phyloP scores from a whole-genome alignment of 2,113 vertebrate genomes.

The Mastomys coucha region DNA sequence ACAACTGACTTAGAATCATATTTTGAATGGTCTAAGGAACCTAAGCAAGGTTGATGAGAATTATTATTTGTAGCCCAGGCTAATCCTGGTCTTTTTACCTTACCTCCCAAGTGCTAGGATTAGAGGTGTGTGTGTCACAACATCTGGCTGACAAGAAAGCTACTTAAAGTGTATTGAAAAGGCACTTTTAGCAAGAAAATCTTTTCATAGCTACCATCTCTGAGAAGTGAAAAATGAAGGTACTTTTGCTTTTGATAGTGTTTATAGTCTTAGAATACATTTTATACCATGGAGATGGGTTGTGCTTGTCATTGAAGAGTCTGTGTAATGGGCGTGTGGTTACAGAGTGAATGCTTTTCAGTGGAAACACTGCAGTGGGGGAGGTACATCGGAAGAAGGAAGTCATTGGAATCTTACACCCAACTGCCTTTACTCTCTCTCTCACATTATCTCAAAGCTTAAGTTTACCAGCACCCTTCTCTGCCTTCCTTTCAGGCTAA shows the following conservation, averaged over 20 bases:
- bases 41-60: not conserved
- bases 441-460: not conserved
- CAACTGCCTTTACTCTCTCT: not conserved
- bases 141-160: not conserved
- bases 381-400: not conserved
- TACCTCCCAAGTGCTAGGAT: not conserved
- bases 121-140: not conserved
- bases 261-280: not conserved
- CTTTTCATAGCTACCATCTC: slow-evolving; percentile 1
- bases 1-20: not conserved
- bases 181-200: not conserved
- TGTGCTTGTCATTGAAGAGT: not conserved
- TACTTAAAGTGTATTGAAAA: not conserved
- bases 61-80: not conserved
- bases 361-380: not conserved
- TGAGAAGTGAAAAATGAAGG: slow-evolving; percentile 11
- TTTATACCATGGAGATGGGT: not conserved
- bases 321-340: not conserved
- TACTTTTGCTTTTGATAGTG: slow-evolving; percentile 18
- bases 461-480: not conserved
- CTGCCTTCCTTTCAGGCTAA: not conserved
- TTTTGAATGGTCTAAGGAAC: not conserved
- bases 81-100: not conserved
- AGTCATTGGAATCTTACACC: not conserved
- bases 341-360: not conserved